Base-by-base conservation (phyloP, 2,888 invertebrate species). In the Agapostemon virescens region DNA sequence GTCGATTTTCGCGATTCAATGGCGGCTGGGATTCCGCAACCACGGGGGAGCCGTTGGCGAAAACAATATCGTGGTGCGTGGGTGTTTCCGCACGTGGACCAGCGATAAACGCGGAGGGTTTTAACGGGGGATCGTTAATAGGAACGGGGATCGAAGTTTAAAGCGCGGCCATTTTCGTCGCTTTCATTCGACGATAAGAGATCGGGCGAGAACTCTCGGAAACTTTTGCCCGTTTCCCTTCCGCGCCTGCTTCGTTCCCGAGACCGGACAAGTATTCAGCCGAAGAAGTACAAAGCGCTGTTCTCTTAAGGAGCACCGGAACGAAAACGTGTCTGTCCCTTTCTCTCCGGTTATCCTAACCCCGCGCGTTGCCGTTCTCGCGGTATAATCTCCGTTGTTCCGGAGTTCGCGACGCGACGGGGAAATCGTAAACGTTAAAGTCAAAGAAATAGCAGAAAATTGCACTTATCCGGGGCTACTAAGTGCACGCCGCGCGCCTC, bases 401-500 rank as follows among this genome's bases (percentile, higher is more conserved):
- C 26, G 69, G 38, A 30, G 13, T 23, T 33, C 23, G 63, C n/a
- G 26, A 2, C 55, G 55, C 55, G 33, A 61, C 13, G 30, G 20
- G 30, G 36, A 23, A 49, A 80, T 52, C 26, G 52, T 33, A 30
- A 70, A 55, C 66, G 36, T 68, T 61, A 15, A 55, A 69, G 74
- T 45, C 49, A 64, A 75, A 64, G 76, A 58, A 69, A 45, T 13
- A n/a, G 75, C n/a, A 45, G 80, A 81, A 81, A 81, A 81, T 68
- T 69, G 69, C 72, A 80, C 69, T 76, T 76, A 64, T 66, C 72
- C 69, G 55, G 7, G 6, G 69, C 45, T 77, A 77, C 45, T 77
- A 81, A 81, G 77, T 77, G 70, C 72, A 66, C 49, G 42, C 40
- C 13, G 55, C 20, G 45, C 26, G 26, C 26, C 66, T 75, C 61